Conservation (phyloP, 2,888 invertebrate genomes). For the Halocaridina rubra region DNA sequence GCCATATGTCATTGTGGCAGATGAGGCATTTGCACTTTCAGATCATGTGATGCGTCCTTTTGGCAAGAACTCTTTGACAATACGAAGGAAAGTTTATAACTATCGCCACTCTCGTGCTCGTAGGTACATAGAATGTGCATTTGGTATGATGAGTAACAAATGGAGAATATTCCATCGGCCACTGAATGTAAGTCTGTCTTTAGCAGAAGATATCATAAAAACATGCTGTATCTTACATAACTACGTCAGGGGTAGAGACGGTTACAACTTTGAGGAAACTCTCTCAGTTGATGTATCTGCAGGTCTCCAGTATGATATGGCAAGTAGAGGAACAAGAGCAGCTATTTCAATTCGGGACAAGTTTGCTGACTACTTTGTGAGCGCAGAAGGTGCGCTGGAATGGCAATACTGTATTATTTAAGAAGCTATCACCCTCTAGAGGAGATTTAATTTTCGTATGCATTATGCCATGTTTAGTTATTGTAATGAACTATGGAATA, state of each 20-base stretch:
- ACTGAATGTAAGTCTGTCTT: conserved; percentile 3
- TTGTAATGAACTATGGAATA: neutral
- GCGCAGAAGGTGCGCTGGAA: neutral
- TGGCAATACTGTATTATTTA: neutral
- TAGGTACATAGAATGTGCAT: conserved; percentile 2
- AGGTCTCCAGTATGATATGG: neutral
- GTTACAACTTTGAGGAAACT: conserved; percentile 7
- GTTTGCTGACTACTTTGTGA: neutral
- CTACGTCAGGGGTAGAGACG: neutral
- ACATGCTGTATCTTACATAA: conserved; percentile 11
- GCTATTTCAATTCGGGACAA: neutral
- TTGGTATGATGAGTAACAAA: neutral
- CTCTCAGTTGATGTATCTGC: neutral
- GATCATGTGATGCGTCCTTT: neutral
- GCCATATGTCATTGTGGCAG: conserved; percentile 6
- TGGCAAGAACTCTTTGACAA: neutral
- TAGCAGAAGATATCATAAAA: conserved; percentile 17
- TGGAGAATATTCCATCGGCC: neutral
- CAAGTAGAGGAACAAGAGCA: neutral
- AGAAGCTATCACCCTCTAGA: neutral
- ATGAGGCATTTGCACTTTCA: conserved; percentile 8
- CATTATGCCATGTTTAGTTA: neutral
- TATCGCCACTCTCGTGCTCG: neutral
- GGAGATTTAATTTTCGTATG: neutral
- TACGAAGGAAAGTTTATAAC: conserved; percentile 1